Percentiles rank a stretch among this genome's conserved stretches.
These are phyloP conservation scores for Steinernema feltiae DNA, from an alignment of 1,140 invertebrate species.

Conservation along the genomic window DNA sequence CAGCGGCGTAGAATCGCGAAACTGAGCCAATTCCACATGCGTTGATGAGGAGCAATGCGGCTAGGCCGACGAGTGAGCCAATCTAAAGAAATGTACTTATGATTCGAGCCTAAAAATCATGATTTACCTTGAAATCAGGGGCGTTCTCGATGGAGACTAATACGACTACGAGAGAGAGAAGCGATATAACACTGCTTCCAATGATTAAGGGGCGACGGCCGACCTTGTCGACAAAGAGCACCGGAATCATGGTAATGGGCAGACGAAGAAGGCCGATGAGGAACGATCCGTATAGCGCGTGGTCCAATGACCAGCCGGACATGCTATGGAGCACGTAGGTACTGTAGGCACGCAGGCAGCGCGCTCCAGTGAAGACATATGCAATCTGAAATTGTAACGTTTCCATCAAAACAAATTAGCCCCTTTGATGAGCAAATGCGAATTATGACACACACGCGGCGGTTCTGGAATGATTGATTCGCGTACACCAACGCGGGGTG, in stretches of 20 bases:
- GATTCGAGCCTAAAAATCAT: neutral
- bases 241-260: conserved; percentile 36
- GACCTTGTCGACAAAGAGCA: conserved; percentile 33
- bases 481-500: neutral
- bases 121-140: conserved; percentile 32
- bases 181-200: conserved; percentile 25
- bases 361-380: conserved; percentile 40
- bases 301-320: conserved; percentile 26
- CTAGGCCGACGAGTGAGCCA: conserved; percentile 34
- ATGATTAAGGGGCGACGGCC: conserved; percentile 38
- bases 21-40: conserved; percentile 40
- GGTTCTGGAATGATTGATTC: neutral
- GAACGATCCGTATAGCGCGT: conserved; percentile 29
- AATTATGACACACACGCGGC: neutral
- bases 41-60: conserved; percentile 33
- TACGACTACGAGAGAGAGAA: conserved; percentile 28
- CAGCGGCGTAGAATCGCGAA: conserved; percentile 40
- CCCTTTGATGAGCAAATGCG: neutral
- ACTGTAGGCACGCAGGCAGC: conserved; percentile 35
- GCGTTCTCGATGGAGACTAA: conserved; percentile 31
- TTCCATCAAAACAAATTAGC: neutral
- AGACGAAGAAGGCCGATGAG: conserved; percentile 35
- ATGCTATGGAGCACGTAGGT: conserved; percentile 37
- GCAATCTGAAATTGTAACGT: conserved; percentile 34
- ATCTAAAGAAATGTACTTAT: conserved; percentile 17